A percentile compares a stretch with the other conserved stretches of the same genome.
These are phyloP conservation scores for Hestina assimilis DNA, from an alignment of 1,140 invertebrate species.

Conservation along the genomic window DNA sequence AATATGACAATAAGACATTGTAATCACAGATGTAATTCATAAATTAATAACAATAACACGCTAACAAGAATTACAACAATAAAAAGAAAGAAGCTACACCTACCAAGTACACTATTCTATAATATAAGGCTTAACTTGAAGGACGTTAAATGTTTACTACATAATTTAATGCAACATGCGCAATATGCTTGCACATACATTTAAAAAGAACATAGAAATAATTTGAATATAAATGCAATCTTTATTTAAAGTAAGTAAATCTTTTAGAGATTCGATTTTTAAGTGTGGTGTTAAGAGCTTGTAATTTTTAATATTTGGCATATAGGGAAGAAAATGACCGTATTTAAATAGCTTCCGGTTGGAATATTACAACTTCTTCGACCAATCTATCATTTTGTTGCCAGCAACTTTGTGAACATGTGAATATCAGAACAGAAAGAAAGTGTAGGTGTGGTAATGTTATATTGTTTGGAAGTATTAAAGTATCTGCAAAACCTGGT, in stretches of 20 bases:
- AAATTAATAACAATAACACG: neutral
- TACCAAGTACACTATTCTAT: neutral
- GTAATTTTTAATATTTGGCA: neutral
- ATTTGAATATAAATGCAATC: conserved; percentile 1
- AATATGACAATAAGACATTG: neutral
- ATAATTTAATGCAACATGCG: neutral
- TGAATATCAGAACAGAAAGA: conserved; percentile 89
- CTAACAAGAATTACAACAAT: neutral
- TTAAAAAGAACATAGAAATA: neutral
- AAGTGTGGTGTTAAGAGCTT: neutral
- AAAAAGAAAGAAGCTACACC: neutral
- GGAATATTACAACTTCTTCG: conserved; percentile 86
- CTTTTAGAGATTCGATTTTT: neutral
- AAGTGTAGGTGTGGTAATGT: conserved; percentile 83
- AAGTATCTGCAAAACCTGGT: conserved; percentile 86
- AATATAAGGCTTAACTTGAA: conserved; percentile 13
- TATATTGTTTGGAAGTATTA: conserved; percentile 79
- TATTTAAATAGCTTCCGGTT: conserved; percentile 80
- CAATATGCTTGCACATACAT: neutral
- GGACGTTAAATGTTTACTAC: conserved; percentile 17
- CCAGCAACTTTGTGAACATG: conserved; percentile 92
- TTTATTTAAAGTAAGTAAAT: neutral
- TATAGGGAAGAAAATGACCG: neutral
- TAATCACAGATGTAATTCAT: conserved; percentile 11
- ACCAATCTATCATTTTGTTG: conserved; percentile 82